phyloP scores from a whole-genome alignment of 2,113 vertebrate species.

The Charadrius vociferus region DNA sequence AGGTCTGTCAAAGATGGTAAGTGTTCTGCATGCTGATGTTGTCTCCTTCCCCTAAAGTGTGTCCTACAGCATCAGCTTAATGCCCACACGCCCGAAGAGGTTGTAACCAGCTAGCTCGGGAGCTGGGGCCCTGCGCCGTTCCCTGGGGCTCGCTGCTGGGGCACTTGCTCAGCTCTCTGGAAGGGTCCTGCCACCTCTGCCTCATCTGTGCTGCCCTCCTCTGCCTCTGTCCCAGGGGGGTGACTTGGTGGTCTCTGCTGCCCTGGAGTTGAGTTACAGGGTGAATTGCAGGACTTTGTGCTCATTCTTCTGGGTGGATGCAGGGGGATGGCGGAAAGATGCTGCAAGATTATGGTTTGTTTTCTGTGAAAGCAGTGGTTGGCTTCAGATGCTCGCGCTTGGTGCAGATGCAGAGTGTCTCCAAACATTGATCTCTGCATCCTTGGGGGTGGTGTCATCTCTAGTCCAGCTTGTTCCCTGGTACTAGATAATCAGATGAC shows the following conservation, averaged over 20 bases:
- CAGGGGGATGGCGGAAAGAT: not conserved
- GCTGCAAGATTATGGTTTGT: not conserved
- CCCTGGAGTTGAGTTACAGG: not conserved
- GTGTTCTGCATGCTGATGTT: not conserved
- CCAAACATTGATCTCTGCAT: not conserved
- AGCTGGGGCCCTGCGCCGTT: not conserved
- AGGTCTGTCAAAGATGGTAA: not conserved
- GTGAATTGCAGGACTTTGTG: not conserved
- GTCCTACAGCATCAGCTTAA: not conserved
- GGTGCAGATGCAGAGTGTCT: not conserved
- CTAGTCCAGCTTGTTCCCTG: not conserved
- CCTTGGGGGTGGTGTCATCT: not conserved
- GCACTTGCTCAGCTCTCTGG: not conserved
- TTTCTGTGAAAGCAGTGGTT: not conserved
- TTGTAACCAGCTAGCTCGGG: rapidly evolving
- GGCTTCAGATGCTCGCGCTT: not conserved
- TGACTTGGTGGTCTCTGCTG: not conserved
- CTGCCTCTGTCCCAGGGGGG: not conserved
- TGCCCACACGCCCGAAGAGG: rapidly evolving
- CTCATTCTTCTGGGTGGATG: not conserved
- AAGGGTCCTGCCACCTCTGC: not conserved
- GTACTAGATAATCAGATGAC: constrained; percentile 4
- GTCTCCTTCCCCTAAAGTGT: not conserved
- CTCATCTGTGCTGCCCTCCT: not conserved
- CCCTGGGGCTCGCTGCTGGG: not conserved